Base-by-base conservation (phyloP, 2,113 vertebrate genomes). In the Axis porcinus region DNA sequence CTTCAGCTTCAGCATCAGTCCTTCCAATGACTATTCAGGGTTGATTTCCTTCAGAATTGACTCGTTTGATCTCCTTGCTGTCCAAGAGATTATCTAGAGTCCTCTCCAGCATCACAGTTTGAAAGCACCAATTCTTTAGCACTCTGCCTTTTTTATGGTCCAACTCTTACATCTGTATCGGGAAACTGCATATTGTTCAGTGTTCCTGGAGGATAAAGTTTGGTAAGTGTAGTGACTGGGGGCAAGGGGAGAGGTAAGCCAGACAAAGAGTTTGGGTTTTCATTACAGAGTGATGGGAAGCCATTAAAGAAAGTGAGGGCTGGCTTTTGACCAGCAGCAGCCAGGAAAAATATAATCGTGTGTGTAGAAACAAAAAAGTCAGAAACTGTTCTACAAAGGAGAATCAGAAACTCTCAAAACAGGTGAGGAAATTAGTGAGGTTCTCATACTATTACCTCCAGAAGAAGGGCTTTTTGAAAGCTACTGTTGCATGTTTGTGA, bases 201-300 rank as follows among this genome's bases (percentile, higher is more conserved):
- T 33, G 6, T 40, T 40, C 47, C 27, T 43, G 54, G 45, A 30
- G 28, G 14, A 8, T 36, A 7, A 15, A 45, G 89, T 54, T 33
- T 57, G 47, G 27, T 23, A 0, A 54, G 76, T 16, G 25, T 19
- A 13, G 62, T 50, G 76, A 30, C 10, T 0, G 2, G 23, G 58
- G 25, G 4, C 0, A 0, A 52, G 4, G 14, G 16, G 30, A 4
- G 3, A 13, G 1, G n/a, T n/a, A 0, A 36, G n/a, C 84, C 33
- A 36, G 67, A 12, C 52, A 47, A 1, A 67, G 54, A 28, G 8
- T 89, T 33, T 60, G n/a, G 15, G 19, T 88, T 52, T 47, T 40
- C 33, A 5, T 81, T 78, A 11, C 6, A 9, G 23, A 60, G 27
- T 8, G 1, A 36, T 52, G 47, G 23, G 13, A 93, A 67, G 55